phyloP scores from a whole-genome alignment of 2,888 invertebrate species.

The Hermaeophaga mercurialis region DNA sequence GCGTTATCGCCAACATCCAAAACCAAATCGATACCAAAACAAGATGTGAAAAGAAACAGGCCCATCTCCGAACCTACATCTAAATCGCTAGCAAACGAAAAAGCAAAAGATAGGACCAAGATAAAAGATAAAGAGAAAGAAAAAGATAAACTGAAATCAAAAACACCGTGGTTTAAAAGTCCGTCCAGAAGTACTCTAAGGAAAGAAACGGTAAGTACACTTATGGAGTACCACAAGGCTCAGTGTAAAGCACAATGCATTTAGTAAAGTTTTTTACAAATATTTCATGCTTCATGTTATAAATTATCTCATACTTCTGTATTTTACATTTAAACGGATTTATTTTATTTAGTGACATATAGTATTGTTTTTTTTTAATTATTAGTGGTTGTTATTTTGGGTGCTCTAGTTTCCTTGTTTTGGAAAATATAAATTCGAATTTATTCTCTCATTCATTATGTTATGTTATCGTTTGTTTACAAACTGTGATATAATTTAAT shows the following conservation, averaged over 20 bases:
- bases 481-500: constrained; percentile 22
- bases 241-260: too few relatives aligned
- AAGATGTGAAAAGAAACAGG: constrained; percentile 20
- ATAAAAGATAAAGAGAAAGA: not conserved
- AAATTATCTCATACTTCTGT: not conserved
- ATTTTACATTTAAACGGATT: too few relatives aligned
- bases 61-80: not conserved
- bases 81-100: constrained; percentile 5
- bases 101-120: not conserved
- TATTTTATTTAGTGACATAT: too few relatives aligned
- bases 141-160: constrained; percentile 26
- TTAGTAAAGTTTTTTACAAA: too few relatives aligned
- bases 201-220: constrained; percentile 15
- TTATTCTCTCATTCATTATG: too few relatives aligned
- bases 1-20: constrained; percentile 19
- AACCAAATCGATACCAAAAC: constrained; percentile 13
- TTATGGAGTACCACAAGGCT: too few relatives aligned
- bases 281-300: too few relatives aligned
- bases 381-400: too few relatives aligned
- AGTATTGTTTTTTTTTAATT: too few relatives aligned
- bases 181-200: constrained; percentile 16
- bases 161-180: constrained; percentile 29
- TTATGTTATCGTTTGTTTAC: not conserved
- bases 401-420: too few relatives aligned
- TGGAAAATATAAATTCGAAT: too few relatives aligned